Evolutionary conservation across 2,113 vertebrate genomes (phyloP).

Genomic region (Sturnira hondurensis): DNA sequence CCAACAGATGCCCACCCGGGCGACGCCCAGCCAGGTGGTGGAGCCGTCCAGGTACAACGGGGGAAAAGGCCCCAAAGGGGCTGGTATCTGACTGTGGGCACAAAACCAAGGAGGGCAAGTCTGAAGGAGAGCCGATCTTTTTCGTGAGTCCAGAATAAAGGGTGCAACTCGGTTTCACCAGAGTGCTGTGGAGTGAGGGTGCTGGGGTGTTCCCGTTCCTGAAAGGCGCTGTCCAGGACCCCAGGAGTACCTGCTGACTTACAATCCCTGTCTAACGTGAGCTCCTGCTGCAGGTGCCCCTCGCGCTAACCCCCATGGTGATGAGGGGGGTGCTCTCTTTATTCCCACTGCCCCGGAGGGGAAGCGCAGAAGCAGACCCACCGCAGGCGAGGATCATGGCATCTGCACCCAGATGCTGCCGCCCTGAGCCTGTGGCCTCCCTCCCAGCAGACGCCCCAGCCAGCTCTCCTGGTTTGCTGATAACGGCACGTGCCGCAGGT

Average conservation of each 20-base stretch:
- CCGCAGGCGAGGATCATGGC: neutral
- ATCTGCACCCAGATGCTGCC: neutral
- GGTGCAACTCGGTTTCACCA: fast-evolving
- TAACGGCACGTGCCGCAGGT: fast-evolving
- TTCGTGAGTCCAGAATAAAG: neutral
- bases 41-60: neutral
- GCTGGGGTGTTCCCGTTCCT: neutral
- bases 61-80: neutral
- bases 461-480: neutral
- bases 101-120: neutral
- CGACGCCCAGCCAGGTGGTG: neutral
- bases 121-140: neutral
- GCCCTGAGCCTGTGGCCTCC: neutral
- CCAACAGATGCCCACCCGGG: neutral
- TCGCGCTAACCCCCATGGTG: neutral
- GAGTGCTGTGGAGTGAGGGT: neutral
- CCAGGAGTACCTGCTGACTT: neutral
- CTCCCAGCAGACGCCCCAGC: neutral
- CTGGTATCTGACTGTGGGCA: neutral
- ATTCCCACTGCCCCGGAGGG: neutral
- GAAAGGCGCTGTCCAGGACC: neutral
- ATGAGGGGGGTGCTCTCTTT: neutral
- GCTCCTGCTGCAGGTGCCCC: fast-evolving
- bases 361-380: no score
- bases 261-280: no score